Evolutionary conservation across 1,140 invertebrate genomes (phyloP).

Genomic region (Megalonaias nervosa): DNA sequence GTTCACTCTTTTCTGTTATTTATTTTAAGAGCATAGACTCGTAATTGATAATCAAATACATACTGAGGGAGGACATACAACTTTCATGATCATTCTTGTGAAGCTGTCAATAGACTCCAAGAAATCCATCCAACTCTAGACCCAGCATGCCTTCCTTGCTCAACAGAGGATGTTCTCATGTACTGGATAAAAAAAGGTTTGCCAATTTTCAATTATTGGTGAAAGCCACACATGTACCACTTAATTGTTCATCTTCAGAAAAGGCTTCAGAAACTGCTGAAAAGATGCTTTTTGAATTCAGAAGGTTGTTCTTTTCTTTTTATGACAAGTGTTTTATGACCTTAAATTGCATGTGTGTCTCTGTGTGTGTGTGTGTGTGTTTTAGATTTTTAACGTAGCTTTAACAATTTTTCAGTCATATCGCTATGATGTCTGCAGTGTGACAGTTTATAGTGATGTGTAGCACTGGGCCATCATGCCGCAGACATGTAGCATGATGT

Average conservation of each 20-base stretch:
- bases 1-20: too few species aligned
- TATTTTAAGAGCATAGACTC: too few species aligned
- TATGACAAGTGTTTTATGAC: constrained; percentile 35
- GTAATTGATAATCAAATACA: constrained; percentile 20
- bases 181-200: constrained; percentile 31
- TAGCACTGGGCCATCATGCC: too few species aligned
- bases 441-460: too few species aligned
- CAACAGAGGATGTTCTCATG: constrained; percentile 25
- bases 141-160: constrained; percentile 39
- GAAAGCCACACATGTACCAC: constrained; percentile 26
- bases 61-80: constrained; percentile 8
- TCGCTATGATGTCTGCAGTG: too few species aligned
- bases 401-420: too few species aligned
- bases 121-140: constrained; percentile 25
- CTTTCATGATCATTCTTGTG: constrained; percentile 2
- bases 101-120: constrained; percentile 16
- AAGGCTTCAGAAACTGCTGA: constrained; percentile 24
- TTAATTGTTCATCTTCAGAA: constrained; percentile 25
- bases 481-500: too few species aligned
- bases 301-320: constrained; percentile 1
- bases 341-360: constrained; percentile 44
- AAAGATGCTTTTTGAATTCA: constrained; percentile 28
- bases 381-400: too few species aligned
- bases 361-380: too few species aligned
- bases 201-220: constrained; percentile 32